A percentile compares a stretch with the other conserved stretches of the same genome.
These are phyloP conservation scores for Trachops cirrhosus DNA, from an alignment of 2,797 vertebrate genomes.

Conservation along the genomic window DNA sequence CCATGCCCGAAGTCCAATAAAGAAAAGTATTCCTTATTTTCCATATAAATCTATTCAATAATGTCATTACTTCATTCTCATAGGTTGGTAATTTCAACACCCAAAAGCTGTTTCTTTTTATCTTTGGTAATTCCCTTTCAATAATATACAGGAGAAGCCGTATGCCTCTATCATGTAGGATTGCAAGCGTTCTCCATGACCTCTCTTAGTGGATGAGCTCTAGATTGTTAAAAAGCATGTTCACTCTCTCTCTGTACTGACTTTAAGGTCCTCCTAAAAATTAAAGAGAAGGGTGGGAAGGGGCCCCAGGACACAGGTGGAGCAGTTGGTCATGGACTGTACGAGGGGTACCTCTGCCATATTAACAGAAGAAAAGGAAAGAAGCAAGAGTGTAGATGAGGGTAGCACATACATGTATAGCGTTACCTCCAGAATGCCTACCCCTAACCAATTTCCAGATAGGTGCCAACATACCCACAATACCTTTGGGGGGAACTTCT, in stretches of 20 bases:
- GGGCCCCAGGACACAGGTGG: not conserved
- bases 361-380: not conserved
- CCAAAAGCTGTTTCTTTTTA: not conserved
- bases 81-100: not conserved
- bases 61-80: not conserved
- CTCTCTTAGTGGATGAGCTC: not conserved
- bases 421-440: not conserved
- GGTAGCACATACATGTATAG: accelerated
- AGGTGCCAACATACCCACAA: accelerated
- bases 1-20: not conserved
- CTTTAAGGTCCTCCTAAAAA: not conserved
- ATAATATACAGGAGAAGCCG: not conserved
- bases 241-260: not conserved
- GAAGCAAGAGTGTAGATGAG: not conserved
- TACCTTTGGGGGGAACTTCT: not conserved
- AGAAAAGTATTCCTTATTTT: not conserved
- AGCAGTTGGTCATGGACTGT: not conserved
- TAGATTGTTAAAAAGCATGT: not conserved
- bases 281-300: not conserved
- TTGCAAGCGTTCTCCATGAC: not conserved
- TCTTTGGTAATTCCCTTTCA: conserved; percentile 35
- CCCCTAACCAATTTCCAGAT: not conserved
- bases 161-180: not conserved
- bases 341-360: not conserved
- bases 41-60: not conserved